Evolutionary conservation across 2,113 vertebrate genomes (phyloP).

Genomic region (Petrocephalus microphthalmus): DNA sequence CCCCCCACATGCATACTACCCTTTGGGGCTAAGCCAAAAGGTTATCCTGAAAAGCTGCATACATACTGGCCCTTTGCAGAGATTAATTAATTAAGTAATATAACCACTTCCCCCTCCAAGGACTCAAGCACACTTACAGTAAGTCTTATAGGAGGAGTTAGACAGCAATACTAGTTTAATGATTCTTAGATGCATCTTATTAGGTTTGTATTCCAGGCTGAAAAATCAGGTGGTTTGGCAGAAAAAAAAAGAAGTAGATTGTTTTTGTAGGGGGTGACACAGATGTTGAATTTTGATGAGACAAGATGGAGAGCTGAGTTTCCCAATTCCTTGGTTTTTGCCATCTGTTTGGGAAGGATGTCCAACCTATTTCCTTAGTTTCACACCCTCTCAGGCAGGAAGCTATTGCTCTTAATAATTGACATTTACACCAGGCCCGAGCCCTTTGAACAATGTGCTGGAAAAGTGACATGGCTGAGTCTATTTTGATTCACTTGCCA

Average conservation of each 20-base stretch:
- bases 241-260: not conserved
- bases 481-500: not conserved
- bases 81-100: not conserved
- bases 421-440: not conserved
- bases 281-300: not conserved
- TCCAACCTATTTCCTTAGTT: not conserved
- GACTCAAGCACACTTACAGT: not conserved
- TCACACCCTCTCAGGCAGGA: not conserved
- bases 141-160: not conserved
- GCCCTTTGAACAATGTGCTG: not conserved
- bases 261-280: not conserved
- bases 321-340: not conserved
- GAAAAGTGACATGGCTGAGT: constrained; percentile 1
- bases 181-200: not conserved
- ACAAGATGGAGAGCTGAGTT: not conserved
- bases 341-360: not conserved
- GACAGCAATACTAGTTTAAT: not conserved
- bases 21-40: no score
- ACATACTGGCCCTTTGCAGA: no score
- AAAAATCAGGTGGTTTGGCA: not conserved
- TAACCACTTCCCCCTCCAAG: not conserved
- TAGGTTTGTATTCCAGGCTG: not conserved
- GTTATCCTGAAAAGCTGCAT: no score
- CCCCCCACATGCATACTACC: no score
- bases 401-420: not conserved